These are phyloP conservation scores for Temnothorax nylanderi DNA, from an alignment of 1,140 invertebrate species.

Conservation along the genomic window DNA sequence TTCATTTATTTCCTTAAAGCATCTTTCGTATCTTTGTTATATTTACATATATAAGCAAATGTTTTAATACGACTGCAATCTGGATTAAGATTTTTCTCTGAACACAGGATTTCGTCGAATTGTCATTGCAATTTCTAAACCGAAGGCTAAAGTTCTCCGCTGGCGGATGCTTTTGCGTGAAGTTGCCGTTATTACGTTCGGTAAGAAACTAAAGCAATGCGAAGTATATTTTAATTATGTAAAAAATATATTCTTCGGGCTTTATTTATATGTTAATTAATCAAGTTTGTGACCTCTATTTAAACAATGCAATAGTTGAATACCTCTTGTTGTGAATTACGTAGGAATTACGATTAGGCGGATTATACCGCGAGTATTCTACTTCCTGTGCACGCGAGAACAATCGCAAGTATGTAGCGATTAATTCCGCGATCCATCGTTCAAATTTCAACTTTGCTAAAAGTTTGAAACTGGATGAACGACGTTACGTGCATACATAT, in stretches of 20 bases:
- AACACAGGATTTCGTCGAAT: slow-evolving; percentile 59
- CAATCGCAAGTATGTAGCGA: neutral
- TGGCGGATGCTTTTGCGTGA: slow-evolving; percentile 81
- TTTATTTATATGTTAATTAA: neutral
- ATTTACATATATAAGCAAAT: neutral
- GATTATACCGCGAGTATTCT: neutral
- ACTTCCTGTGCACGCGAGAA: neutral
- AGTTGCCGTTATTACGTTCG: slow-evolving; percentile 80
- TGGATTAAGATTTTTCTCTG: neutral
- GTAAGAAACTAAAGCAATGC: slow-evolving; percentile 66
- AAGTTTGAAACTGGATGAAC: neutral
- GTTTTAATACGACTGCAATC: slow-evolving; percentile 22
- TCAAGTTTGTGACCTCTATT: neutral
- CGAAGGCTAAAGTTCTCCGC: slow-evolving; percentile 80
- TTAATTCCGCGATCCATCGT: neutral
- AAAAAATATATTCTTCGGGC: neutral
- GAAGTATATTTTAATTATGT: slow-evolving; percentile 6
- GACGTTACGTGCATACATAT: neutral
- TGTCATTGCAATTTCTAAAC: slow-evolving; percentile 78
- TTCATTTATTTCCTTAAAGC: neutral
- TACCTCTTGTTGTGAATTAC: neutral
- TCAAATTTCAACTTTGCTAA: neutral
- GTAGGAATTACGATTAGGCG: neutral
- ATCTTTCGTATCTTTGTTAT: neutral
- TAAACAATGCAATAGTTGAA: neutral